Base-by-base conservation (phyloP, 2,113 vertebrate genomes). In the Amphiprion ocellaris region DNA sequence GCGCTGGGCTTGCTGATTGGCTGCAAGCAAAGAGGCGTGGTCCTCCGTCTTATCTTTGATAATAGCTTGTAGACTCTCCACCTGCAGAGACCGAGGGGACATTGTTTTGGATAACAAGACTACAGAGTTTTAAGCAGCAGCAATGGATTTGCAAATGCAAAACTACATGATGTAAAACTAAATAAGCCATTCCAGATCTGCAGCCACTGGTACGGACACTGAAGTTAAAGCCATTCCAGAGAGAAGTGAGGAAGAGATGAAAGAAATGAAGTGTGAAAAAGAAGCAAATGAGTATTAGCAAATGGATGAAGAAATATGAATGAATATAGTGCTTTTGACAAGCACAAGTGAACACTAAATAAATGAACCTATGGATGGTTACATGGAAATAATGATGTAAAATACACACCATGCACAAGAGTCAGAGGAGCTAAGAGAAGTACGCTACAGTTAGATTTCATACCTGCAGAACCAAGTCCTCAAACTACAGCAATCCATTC, bases 401-500 rank as follows among this genome's bases (percentile, higher is more conserved):
- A 54, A 47, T 8, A 24, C 61, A 89, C 68, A 63, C 54, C 86
- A 93, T 87, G 90, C 88, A 85, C 30, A 23, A 69, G 49, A 66
- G 66, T 58, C 44, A 70, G 66, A 69, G 63, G 28, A 77, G 69
- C 76, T 76, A 82, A 26, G 54, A 86, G 49, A 75, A 59, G 10
- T 26, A 71, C 4, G 69, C 82, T 76, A 86, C 69, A 53, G 76
- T 80, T 73, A 64, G 67, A 87, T 78, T 86, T 89, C 94, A 93
- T 97, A 97, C 97, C 97, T 98, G 96, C 47, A 95, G 84, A 91
- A 95, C 89, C 94, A 96, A 95, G 89, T 95, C 96, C 83, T 94
- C 90, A 90, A 94, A 95, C 97, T 97, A 96, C 66, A 91, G 87
- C 71, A 91, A 92, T 90, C 85, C 92, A 60, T 81, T 86, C 81